Evolutionary conservation across 2,888 invertebrate species (phyloP), one percentile per base, ranked within the genome.

Genomic region (Calliscelio sp.): DNA sequence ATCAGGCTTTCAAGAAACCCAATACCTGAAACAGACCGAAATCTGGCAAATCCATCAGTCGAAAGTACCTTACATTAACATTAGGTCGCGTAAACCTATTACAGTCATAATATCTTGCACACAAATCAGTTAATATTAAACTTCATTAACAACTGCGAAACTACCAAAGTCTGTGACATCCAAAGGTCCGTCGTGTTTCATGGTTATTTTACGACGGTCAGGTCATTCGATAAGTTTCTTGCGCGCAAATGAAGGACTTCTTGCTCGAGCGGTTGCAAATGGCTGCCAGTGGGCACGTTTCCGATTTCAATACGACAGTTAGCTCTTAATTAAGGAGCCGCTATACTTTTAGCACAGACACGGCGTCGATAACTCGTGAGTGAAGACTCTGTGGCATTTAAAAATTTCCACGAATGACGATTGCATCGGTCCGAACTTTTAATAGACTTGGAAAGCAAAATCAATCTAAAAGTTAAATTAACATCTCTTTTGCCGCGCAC

Each of bases 401-500:
- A 81, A 28, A 84, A 73, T 80, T 71, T 59, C 20, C 71, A 44
- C 61, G 38, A 77, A 81, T 77, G 78, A 79, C 81, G 78, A 73
- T 82, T 82, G 74, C 81, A 68, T 65, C 63, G 65, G 78, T 74
- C n/a, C 66, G 49, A 85, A 85, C 85, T 82, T 85, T 79, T 85
- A 85, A 85, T 85, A 63, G 81, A 78, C 73, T 78, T 61, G 74
- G n/a, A 68, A n/a, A 61, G 63, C 74, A 32, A 79, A 85, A 85
- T 85, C 85, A 85, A 85, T 85, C 77, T 82, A 81, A 79, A 85
- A 85, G 79, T 85, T 79, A 82, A 85, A 85, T 85, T 81, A 82
- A 80, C 82, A 65, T 79, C 77, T 75, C 70, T 66, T 73, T 78
- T 55, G 28, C 41, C 59, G 44, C 61, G 44, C 63, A 1, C 32